Evolutionary conservation across 2,797 vertebrate genomes (phyloP).

Genomic region (Sarcoramphus papa): DNA sequence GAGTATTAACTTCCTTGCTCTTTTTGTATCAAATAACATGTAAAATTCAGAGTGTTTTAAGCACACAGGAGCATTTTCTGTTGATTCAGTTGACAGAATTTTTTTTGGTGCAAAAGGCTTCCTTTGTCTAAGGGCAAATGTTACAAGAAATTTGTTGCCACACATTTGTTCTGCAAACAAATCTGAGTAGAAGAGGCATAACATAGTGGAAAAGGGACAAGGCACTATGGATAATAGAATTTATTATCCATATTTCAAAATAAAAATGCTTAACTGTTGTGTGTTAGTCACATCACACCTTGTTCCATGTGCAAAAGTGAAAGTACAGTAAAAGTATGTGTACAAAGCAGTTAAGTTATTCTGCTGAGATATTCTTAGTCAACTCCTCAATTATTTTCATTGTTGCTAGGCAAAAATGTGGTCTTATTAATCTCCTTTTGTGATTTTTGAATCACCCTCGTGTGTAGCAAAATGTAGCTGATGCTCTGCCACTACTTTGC

Average conservation of each 20-base stretch:
- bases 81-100: neutral
- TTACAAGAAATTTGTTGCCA: neutral
- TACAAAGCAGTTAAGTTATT: neutral
- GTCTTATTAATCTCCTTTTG: neutral
- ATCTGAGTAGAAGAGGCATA: neutral
- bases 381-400: neutral
- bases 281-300: neutral
- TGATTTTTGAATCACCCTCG: neutral
- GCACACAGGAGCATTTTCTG: neutral
- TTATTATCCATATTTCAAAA: neutral
- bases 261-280: neutral
- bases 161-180: neutral
- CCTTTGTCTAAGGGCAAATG: neutral
- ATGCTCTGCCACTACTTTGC: neutral
- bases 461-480: neutral
- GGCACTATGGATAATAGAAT: neutral
- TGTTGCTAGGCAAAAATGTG: neutral
- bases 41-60: neutral
- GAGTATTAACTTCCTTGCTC: neutral
- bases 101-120: neutral
- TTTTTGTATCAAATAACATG: neutral
- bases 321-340: neutral
- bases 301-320: neutral
- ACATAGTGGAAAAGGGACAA: neutral
- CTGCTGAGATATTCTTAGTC: neutral